Percentiles rank a stretch among this genome's conserved stretches.
Conservation (phyloP, 2,797 vertebrate species). For the Pangasius djambal region DNA sequence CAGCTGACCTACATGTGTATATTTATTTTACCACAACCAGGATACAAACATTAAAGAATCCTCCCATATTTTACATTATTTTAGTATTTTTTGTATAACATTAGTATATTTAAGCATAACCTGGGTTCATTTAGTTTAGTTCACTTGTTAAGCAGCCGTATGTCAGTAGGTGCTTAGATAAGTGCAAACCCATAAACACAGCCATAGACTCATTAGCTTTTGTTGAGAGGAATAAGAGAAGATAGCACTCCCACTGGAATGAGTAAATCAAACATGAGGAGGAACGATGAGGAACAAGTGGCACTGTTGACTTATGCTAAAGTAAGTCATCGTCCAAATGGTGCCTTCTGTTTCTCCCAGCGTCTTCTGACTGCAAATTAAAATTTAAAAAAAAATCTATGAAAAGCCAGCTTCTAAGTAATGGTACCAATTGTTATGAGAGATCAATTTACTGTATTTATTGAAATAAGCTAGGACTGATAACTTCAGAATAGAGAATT, state of each 20-base stretch:
- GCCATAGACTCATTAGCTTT: background rate
- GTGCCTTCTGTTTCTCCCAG: slow-evolving; percentile 1
- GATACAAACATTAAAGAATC: background rate
- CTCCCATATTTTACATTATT: background rate
- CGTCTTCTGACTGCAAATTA: background rate
- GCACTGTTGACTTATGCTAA: slow-evolving; percentile 14
- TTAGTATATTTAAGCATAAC: background rate
- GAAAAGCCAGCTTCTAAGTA: background rate
- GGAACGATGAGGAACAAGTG: background rate
- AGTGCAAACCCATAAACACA: too few relatives aligned
- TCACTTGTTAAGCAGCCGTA: background rate
- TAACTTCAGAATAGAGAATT: background rate
- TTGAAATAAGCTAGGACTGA: background rate
- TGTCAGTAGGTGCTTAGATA: background rate
- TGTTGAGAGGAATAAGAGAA: slow-evolving; percentile 11
- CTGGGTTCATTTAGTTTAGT: background rate
- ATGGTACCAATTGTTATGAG: background rate
- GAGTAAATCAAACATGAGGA: slow-evolving; percentile 7
- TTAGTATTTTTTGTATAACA: background rate
- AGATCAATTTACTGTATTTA: background rate
- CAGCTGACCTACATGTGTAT: background rate
- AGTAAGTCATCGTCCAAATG: slow-evolving; percentile 19
- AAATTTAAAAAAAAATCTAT: background rate
- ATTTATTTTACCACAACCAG: background rate
- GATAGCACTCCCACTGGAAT: background rate